phyloP scores from a whole-genome alignment of 2,113 vertebrate genomes.

The Dipodomys ordii region DNA sequence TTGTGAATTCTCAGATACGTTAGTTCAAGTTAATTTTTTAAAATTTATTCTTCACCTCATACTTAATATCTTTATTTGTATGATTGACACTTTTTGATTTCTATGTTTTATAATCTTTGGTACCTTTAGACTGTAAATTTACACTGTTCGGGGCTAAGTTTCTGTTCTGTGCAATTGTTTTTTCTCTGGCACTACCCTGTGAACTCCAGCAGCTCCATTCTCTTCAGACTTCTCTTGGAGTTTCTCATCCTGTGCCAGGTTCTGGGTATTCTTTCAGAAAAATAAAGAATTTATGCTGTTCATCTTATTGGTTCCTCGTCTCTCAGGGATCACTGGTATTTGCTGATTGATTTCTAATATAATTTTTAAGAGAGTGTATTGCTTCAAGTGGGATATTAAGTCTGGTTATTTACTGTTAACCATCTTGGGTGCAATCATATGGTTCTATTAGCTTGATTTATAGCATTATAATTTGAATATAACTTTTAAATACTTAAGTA shows the following conservation, averaged over 20 bases:
- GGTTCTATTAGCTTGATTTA: not conserved
- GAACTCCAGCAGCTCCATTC: not conserved
- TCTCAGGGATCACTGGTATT: not conserved
- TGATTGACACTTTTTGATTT: conserved; percentile 15
- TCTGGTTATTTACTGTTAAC: not conserved
- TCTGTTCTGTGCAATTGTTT: not conserved
- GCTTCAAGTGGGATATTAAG: conserved; percentile 24
- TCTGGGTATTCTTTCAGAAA: not conserved
- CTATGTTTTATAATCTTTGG: not conserved
- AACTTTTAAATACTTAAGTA: conserved; percentile 4
- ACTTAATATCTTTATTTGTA: not conserved
- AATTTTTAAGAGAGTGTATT: not conserved
- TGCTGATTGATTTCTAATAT: not conserved
- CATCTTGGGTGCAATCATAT: not conserved
- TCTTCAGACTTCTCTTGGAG: not conserved
- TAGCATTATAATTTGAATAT: not conserved
- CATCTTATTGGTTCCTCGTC: not conserved
- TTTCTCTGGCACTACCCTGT: not conserved
- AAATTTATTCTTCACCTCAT: not conserved
- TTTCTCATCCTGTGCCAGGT: not conserved
- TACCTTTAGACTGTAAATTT: not conserved
- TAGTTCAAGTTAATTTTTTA: not conserved
- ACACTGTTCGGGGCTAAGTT: not conserved
- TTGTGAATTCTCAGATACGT: not conserved
- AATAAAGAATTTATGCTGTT: not conserved